These are phyloP conservation scores for Ellobium chinense DNA, from an alignment of 2,888 invertebrate genomes.

Conservation along the genomic window DNA sequence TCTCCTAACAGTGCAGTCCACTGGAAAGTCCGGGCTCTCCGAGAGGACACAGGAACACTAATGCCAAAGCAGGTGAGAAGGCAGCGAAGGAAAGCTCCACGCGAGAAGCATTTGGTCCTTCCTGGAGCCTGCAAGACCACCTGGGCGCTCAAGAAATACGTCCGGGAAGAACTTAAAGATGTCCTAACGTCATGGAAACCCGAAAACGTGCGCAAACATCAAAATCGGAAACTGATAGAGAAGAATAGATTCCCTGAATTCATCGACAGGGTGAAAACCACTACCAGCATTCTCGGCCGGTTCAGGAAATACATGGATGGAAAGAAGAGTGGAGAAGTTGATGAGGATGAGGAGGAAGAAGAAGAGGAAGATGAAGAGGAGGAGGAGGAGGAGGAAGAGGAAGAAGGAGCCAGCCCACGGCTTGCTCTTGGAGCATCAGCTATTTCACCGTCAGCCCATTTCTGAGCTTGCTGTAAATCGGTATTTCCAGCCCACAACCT, in stretches of 20 bases:
- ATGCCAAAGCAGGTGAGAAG: not conserved
- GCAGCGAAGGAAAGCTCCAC: not conserved
- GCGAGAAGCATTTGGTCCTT: conserved; percentile 6
- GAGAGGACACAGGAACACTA: conserved; percentile 17
- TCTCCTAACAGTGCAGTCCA: conserved; percentile 6
- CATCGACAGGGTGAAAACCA: not conserved
- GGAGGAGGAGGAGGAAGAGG: not conserved
- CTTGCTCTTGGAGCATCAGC: not conserved
- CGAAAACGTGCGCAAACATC: conserved; percentile 17
- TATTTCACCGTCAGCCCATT: not conserved
- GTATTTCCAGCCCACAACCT: too few species aligned
- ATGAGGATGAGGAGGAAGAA: not conserved
- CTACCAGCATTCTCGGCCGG: not conserved
- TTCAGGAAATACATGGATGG: not conserved
- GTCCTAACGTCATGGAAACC: conserved; percentile 20
- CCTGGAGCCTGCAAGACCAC: conserved; percentile 38
- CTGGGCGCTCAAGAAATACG: conserved; percentile 39
- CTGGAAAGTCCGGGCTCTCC: conserved; percentile 21
- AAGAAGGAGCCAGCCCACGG: not conserved
- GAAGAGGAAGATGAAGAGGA: not conserved
- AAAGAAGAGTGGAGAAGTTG: not conserved
- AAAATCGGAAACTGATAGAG: conserved; percentile 2
- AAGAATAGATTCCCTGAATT: not conserved
- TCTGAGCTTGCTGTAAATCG: too few species aligned
- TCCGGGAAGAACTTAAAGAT: conserved; percentile 13